phyloP scores from a whole-genome alignment of 2,113 vertebrate species.

The Petaurus breviceps region DNA sequence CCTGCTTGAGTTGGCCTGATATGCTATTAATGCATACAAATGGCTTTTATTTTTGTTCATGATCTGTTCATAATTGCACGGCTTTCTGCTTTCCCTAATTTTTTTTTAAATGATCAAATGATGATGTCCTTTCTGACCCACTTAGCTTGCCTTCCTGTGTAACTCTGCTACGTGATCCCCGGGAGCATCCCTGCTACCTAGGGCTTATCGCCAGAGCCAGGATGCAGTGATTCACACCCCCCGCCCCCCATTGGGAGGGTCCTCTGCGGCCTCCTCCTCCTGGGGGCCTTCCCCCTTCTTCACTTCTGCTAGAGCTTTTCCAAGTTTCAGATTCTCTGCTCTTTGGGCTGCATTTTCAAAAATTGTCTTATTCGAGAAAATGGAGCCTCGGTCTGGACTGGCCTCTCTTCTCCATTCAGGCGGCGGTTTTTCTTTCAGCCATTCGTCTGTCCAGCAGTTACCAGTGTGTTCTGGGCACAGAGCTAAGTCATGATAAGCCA shows the following conservation, averaged over 20 bases:
- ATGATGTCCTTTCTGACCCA: constrained; percentile 75
- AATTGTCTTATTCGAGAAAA: background rate
- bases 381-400: background rate
- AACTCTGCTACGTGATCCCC: background rate
- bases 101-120: constrained; percentile 50
- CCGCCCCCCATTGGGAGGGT: background rate
- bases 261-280: background rate
- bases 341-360: background rate
- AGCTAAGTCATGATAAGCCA: too few relatives aligned
- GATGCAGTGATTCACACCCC: too few relatives aligned
- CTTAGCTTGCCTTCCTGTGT: constrained; percentile 46
- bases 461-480: too few relatives aligned
- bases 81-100: constrained; percentile 69
- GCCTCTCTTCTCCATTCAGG: background rate
- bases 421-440: too few relatives aligned
- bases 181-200: background rate
- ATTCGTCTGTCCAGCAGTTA: background rate
- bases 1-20: constrained; percentile 84
- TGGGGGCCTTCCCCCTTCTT: background rate
- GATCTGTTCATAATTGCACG: constrained; percentile 73
- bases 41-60: constrained; percentile 84
- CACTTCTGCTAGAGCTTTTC: background rate
- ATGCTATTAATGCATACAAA: constrained; percentile 83
- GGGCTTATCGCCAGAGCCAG: background rate
- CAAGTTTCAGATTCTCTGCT: too few relatives aligned